Evolutionary conservation across 2,797 vertebrate species (phyloP), one percentile per base, ranked within the genome.

Genomic region (Eulemur coronatus): DNA sequence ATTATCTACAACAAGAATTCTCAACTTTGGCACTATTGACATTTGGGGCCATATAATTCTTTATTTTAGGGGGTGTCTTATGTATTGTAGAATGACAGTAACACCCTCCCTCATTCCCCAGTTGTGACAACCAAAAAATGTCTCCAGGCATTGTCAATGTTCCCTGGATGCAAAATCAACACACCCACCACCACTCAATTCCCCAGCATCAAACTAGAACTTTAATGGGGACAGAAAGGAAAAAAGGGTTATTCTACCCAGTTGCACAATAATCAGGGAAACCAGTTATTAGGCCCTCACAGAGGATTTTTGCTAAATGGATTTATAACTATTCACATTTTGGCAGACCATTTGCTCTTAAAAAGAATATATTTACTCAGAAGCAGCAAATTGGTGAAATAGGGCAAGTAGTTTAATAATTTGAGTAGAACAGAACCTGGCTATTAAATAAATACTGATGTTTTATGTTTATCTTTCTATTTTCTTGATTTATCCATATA

Each of bases 271-370:
- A 52, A 92, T 70, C 52, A 55, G 26, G 43, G 50, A 93, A 95
- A 86, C 7, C 73, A 65, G 26, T 65, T 95, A 94, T 88, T 84
- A 97, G 88, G 43, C 22, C 4, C 63, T 91, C 67, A 55, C 20
- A 82, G 38, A 65, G n/a, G 73, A 91, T 30, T 92, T 95, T 94
- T 91, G 48, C 70, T 86, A 75, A 93, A 65, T 72, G 18, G 33
- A 80, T 55, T 88, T 95, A 55, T 43, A 94, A 86, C 18, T 35
- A 24, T 38, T 82, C 69, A 61, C 48, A 89, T 91, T 91, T 87
- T 96, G 72, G 85, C 70, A 96, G 50, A 38, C 12, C 30, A 84
- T 95, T 95, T 91, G 73, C 55, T 96, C 95, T 92, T 55, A 95
- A 89, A 89, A 75, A 88, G 30, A 91, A 86, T 76, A 82, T 91